Percentiles rank a stretch among this genome's conserved stretches.
Evolutionary conservation across 2,888 invertebrate genomes (phyloP).

Genomic region (Hyposoter didymator): DNA sequence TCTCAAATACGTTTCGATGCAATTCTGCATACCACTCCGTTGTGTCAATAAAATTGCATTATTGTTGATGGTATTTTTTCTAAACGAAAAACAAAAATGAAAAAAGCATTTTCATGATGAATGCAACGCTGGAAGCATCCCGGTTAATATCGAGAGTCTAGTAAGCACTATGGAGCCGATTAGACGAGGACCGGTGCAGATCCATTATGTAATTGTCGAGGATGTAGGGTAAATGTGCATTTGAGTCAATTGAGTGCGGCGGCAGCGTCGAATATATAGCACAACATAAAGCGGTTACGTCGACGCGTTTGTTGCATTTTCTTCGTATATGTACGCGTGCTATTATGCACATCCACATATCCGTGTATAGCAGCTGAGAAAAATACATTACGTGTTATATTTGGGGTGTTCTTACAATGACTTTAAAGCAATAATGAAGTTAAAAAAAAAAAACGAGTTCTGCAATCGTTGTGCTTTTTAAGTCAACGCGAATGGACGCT

Average conservation of each 20-base stretch:
- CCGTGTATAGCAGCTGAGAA: neutral
- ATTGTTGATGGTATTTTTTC: neutral
- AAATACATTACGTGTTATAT: neutral
- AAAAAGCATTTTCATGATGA: neutral
- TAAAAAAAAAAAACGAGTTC: no score
- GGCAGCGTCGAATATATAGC: conserved; percentile 68
- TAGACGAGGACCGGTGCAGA: conserved; percentile 68
- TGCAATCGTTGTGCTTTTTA: no score
- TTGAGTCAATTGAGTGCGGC: conserved; percentile 80
- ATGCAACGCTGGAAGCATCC: conserved; percentile 11
- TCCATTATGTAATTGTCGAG: conserved; percentile 81
- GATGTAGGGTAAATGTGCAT: conserved; percentile 83
- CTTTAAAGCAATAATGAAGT: no score
- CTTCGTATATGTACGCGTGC: conserved; percentile 31
- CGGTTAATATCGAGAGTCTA: conserved; percentile 49
- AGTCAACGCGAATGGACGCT: no score
- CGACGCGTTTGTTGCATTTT: conserved; percentile 39
- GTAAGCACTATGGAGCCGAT: conserved; percentile 42
- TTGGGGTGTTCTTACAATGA: neutral
- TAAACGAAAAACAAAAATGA: conserved; percentile 9
- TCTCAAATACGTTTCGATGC: neutral
- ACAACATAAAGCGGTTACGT: conserved; percentile 53
- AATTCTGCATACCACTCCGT: neutral
- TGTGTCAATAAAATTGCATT: neutral
- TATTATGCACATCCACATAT: neutral